Evolutionary conservation across 2,888 invertebrate species (phyloP).

Genomic region (Rhaphigaster nebulosa): DNA sequence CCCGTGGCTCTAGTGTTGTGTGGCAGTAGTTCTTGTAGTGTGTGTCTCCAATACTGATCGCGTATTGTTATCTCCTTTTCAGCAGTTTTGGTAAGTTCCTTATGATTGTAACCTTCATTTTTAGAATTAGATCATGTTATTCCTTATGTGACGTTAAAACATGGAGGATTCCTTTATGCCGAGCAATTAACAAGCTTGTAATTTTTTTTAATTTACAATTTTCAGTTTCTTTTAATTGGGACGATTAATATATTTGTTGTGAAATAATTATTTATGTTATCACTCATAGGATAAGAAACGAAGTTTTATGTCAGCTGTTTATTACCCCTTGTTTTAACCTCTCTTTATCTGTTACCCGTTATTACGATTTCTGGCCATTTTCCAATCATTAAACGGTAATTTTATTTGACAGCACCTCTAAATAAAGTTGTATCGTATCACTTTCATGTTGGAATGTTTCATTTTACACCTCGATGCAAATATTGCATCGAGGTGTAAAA

Average conservation of each 20-base stretch:
- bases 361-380: not conserved
- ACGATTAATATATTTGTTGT: not conserved
- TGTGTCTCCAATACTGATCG: slow-evolving; percentile 27
- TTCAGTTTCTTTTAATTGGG: not conserved
- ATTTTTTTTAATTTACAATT: not conserved
- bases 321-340: slow-evolving; percentile 24
- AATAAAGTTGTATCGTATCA: not conserved
- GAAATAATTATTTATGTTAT: not conserved
- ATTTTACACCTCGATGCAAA: not conserved
- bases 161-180: slow-evolving; percentile 26
- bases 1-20: slow-evolving; percentile 56
- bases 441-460: not conserved
- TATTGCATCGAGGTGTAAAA: too few relatives aligned
- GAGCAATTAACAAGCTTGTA: not conserved
- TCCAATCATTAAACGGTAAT: not conserved
- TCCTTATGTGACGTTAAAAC: slow-evolving; percentile 13
- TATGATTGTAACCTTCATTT: not conserved
- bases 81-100: slow-evolving; percentile 50
- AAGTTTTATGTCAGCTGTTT: slow-evolving; percentile 5
- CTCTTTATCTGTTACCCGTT: slow-evolving; percentile 32
- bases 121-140: not conserved
- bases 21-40: slow-evolving; percentile 39
- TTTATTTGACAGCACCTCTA: not conserved
- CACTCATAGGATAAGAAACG: not conserved
- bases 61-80: slow-evolving; percentile 52